Evolutionary conservation across 2,888 invertebrate genomes (phyloP).

Genomic region (Callyntrura guangdongensis): DNA sequence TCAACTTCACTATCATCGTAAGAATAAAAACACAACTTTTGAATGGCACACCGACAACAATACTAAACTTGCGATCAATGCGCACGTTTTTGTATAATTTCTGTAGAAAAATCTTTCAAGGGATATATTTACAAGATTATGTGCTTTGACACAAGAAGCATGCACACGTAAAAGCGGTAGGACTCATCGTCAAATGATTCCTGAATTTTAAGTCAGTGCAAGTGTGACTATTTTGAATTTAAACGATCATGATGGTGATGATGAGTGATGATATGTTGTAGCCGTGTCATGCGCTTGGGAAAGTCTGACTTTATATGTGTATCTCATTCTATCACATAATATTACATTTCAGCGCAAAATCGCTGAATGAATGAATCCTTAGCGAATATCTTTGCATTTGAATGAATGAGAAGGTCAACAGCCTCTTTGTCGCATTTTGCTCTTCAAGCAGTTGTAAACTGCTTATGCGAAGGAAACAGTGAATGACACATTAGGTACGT

Average conservation of each 20-base stretch:
- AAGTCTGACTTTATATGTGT: neutral
- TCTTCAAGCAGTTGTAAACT: neutral
- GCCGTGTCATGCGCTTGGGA: conserved; percentile 20
- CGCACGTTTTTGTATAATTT: neutral
- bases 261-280: neutral
- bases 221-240: no score
- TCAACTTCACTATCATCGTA: conserved; percentile 69
- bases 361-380: conserved; percentile 56
- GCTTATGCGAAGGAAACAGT: neutral
- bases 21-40: conserved; percentile 53
- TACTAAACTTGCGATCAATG: no score
- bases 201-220: no score
- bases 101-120: no score
- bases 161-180: neutral
- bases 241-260: neutral
- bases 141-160: neutral
- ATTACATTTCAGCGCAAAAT: conserved; percentile 7
- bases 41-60: neutral
- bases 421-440: conserved; percentile 18
- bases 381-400: conserved; percentile 49
- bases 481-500: neutral
- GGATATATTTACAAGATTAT: no score
- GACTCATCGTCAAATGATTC: neutral
- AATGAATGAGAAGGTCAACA: conserved; percentile 79
- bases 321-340: neutral